phyloP scores from a whole-genome alignment of 2,113 vertebrate genomes.

The Glaucidium brasilianum region DNA sequence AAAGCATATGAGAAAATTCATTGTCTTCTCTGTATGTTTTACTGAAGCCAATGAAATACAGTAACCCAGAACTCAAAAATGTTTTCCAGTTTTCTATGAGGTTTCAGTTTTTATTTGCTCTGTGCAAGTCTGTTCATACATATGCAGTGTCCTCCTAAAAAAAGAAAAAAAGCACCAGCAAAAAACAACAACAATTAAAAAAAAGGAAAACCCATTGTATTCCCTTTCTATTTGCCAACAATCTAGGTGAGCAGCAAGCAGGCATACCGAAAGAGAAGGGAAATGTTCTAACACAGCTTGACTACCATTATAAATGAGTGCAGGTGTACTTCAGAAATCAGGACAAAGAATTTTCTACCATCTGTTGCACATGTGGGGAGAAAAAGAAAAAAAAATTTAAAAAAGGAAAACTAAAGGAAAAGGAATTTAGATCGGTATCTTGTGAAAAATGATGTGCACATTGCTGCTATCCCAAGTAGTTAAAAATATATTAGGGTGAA shows the following conservation, averaged over 20 bases:
- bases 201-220: too few relatives aligned
- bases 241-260: conserved; percentile 2
- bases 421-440: not conserved
- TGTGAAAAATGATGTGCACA: not conserved
- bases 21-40: not conserved
- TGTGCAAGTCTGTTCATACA: not conserved
- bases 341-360: not conserved
- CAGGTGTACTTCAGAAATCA: not conserved
- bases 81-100: not conserved
- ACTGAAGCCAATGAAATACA: not conserved
- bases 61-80: not conserved
- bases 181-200: not conserved
- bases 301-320: not conserved
- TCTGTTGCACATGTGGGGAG: not conserved
- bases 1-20: not conserved
- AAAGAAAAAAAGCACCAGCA: not conserved
- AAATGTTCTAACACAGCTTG: not conserved
- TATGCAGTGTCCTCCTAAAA: not conserved
- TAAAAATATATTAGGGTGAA: not conserved
- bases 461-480: not conserved
- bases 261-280: not conserved
- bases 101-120: not conserved
- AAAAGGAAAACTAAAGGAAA: too few relatives aligned
- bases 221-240: not conserved
- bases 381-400: too few relatives aligned